Base-by-base conservation (phyloP, 1,140 invertebrate genomes). In the Gonatopus flavifemur region DNA sequence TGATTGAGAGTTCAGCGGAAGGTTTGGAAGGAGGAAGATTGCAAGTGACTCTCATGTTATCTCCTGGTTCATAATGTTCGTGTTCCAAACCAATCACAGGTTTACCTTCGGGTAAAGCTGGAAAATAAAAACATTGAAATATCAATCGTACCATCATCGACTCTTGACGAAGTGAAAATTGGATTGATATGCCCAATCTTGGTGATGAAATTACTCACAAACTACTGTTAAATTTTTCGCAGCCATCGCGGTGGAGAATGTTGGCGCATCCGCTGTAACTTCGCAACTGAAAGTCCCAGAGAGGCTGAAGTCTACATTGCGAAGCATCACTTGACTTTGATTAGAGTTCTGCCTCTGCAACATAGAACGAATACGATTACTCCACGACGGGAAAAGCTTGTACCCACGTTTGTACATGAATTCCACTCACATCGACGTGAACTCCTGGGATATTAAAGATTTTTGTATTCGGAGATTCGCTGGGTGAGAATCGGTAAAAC, bases 201-300 rank as follows among this genome's bases (percentile, higher is more conserved):
- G n/a, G n/a, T n/a, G n/a, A n/a, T n/a, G n/a, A n/a, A n/a, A n/a
- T n/a, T n/a, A 83, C 85, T 86, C 77, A 91, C 88, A 83, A 41
- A 89, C 83, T 57, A 91, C 86, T 52, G 83, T 81, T 59, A 91
- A 83, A 45, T 82, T 78, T 54, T 83, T 82, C 33, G 80, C 78
- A 25, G 82, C 84, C 12, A 81, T 78, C 53, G 82, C 79, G 0
- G 88, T 90, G 8, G 82, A 82, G 57, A 90, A 90, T 16, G 83
- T 82, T 3, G 87, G 87, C 1, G 83, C 82, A 62, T 91, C 89
- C 3, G 87, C 88, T 0, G 89, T 89, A 22, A 92, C 88, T 80
- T 93, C 90, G 65, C 90, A 93, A 67, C 84, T 88, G 73, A 90
- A 90, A 71, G 86, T 88, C 5, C 89, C 90, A n/a, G 86, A 84